A percentile compares a stretch with the other conserved stretches of the same genome.
phyloP scores from a whole-genome alignment of 2,113 vertebrate genomes.

The Mungos mungo region DNA sequence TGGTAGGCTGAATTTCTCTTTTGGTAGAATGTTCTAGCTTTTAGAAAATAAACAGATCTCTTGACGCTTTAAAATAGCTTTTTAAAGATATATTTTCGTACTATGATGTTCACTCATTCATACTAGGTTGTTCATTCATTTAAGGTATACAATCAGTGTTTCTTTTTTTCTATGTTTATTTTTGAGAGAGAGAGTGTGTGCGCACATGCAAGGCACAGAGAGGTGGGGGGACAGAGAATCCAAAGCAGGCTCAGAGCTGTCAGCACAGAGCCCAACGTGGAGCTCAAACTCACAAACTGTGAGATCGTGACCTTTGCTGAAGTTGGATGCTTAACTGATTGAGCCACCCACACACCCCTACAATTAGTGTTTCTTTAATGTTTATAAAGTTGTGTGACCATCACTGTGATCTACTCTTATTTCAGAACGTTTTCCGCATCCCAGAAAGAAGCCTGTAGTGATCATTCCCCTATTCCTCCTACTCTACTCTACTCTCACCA shows the following conservation, averaged over 20 bases:
- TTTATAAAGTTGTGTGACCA: background rate
- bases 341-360: background rate
- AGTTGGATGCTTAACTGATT: too few species aligned
- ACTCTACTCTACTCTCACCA: too few species aligned
- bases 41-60: background rate
- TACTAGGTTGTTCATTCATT: background rate
- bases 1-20: background rate
- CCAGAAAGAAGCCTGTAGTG: background rate
- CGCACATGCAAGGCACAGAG: too few species aligned
- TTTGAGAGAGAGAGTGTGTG: too few species aligned
- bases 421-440: background rate
- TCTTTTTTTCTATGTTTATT: background rate
- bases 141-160: background rate
- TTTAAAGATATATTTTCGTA: constrained; percentile 10
- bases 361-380: background rate
- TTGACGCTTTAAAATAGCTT: constrained; percentile 13
- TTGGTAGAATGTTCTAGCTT: background rate
- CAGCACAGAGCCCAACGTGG: too few species aligned
- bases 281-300: too few species aligned
- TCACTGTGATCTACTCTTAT: constrained; percentile 4
- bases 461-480: background rate
- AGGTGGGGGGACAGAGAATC: too few species aligned
- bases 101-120: background rate
- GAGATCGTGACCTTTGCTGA: too few species aligned
- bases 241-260: too few species aligned